Evolutionary conservation across 2,888 invertebrate species (phyloP), one percentile per base, ranked within the genome.

Genomic region (Melikaiella ostensackeni): DNA sequence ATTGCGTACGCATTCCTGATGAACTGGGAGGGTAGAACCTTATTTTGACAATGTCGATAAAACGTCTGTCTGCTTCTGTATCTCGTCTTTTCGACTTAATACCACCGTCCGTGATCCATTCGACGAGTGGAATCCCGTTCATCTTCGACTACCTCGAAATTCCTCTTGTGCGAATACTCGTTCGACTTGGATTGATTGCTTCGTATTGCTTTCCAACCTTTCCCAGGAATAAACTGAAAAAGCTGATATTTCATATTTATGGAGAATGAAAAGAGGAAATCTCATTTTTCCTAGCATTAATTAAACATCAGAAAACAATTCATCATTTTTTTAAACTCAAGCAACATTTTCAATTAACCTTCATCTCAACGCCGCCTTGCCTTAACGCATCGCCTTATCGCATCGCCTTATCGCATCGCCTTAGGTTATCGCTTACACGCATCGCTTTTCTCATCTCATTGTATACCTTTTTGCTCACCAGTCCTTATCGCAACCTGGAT

Each of bases 171-270:
- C 66, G 46, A 46, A 66, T 66, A 46, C 27, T 80, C 38, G 77
- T 81, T 78, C 77, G 75, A 50, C 75, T 78, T 77, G 79, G 79
- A 81, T 81, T 81, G 81, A 81, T 81, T 78, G 78, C 79, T 79
- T 74, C 78, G 79, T 81, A 78, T 81, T 81, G 76, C 79, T 77
- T 74, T 77, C 74, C 75, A 76, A 62, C 61, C 61, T 62, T 62
- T 33, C 8, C 61, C 61, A 33, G 19, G 19, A 62, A 30, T 62
- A 27, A 30, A 27, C 8, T 30, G 13, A 30, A 27, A 8, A 61
- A 30, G 16, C 19, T 62, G 16, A 33, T 62, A 62, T 62, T 62
- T 33, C 19, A 62, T 62, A 62, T 62, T 62, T 33, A 62, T 62
- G 16, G 8, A 33, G 19, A 62, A 7, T 62, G 19, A 62, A 62